Evolutionary conservation across 2,113 vertebrate genomes (phyloP).

Genomic region (Oryctolagus cuniculus): DNA sequence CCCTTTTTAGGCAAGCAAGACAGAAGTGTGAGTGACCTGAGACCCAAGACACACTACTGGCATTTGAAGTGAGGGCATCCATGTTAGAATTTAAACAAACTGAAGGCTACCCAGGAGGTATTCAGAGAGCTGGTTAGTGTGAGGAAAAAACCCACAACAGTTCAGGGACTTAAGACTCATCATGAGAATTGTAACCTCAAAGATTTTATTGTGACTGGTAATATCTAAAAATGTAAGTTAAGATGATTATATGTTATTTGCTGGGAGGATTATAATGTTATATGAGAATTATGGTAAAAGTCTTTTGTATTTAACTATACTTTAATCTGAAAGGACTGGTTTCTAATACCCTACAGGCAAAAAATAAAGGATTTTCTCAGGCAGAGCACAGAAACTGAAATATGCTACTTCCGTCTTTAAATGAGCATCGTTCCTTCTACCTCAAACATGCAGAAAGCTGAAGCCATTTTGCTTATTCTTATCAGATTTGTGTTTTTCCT

Average conservation of each 20-base stretch:
- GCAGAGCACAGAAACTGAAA: conserved; percentile 19
- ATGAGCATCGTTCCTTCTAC: background rate
- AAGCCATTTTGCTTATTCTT: background rate
- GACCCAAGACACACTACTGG: background rate
- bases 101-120: background rate
- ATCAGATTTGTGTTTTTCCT: background rate
- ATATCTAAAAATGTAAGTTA: background rate
- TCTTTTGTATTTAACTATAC: background rate
- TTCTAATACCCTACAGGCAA: background rate
- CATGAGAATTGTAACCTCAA: background rate
- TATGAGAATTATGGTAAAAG: background rate
- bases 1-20: background rate
- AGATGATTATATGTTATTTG: background rate
- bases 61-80: background rate
- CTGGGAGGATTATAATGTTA: background rate
- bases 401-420: background rate
- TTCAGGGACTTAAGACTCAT: background rate
- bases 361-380: conserved; percentile 20
- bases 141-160: background rate
- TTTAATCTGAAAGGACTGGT: background rate
- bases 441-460: conserved; percentile 7
- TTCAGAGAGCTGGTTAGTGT: background rate
- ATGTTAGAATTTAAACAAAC: background rate
- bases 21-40: background rate
- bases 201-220: background rate